Evolutionary conservation across 2,797 vertebrate genomes (phyloP).

Genomic region (Fundulus diaphanus): DNA sequence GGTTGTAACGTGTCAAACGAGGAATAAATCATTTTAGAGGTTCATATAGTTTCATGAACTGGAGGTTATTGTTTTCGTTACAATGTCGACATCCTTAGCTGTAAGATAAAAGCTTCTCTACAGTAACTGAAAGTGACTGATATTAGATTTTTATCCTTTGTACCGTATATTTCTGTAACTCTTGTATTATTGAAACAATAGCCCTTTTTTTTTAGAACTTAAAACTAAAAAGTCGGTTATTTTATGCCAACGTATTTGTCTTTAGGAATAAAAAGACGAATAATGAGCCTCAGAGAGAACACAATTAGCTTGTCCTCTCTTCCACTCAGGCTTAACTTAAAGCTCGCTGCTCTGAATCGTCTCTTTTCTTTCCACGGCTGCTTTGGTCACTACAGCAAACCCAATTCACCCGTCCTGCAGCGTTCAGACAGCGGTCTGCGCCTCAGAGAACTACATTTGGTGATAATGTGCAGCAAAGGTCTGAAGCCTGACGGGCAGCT

Average conservation of each 20-base stretch:
- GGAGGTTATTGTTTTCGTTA: too few relatives aligned
- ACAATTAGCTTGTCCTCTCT: neutral
- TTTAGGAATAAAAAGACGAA: too few relatives aligned
- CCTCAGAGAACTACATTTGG: conserved; percentile 9
- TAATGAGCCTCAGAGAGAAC: neutral
- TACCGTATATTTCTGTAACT: neutral
- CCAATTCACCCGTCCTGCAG: too few relatives aligned
- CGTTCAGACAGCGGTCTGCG: neutral
- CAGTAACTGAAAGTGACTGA: neutral
- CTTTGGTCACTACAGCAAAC: neutral
- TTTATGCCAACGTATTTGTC: too few relatives aligned
- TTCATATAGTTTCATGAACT: too few relatives aligned
- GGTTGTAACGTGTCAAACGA: too few relatives aligned
- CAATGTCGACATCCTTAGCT: too few relatives aligned
- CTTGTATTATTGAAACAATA: neutral
- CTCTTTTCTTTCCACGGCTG: neutral
- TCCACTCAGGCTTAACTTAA: neutral
- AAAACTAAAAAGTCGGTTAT: neutral
- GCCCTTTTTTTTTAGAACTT: neutral
- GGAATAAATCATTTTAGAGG: too few relatives aligned
- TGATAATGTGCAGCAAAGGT: conserved; percentile 26
- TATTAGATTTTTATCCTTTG: neutral
- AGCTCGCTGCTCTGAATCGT: neutral
- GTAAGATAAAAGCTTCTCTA: too few relatives aligned
- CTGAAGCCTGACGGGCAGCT: conserved; percentile 28